A percentile compares a stretch with the other conserved stretches of the same genome.
phyloP scores from a whole-genome alignment of 2,113 vertebrate species.

The Enhydra lutris region DNA sequence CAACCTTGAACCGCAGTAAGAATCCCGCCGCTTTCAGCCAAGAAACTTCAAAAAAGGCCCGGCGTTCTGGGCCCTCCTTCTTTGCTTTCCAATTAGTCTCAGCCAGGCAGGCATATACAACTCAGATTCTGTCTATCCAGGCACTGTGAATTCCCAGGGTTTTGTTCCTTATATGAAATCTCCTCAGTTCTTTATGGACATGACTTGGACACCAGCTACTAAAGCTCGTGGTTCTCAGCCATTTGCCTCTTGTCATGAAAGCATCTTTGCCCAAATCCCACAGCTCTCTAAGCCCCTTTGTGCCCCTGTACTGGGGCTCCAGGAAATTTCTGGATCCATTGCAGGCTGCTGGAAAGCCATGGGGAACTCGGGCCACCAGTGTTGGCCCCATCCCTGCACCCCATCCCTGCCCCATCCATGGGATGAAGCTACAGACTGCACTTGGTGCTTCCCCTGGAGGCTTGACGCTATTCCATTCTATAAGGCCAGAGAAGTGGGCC shows the following conservation, averaged over 20 bases:
- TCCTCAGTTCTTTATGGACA: background rate
- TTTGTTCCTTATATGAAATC: background rate
- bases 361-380: background rate
- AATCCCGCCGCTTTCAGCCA: background rate
- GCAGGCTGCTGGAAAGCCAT: background rate
- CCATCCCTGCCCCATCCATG: too few relatives aligned
- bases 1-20: too few relatives aligned
- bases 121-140: background rate
- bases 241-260: background rate
- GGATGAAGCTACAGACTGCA: background rate
- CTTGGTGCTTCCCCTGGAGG: background rate
- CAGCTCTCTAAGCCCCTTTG: background rate
- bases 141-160: background rate
- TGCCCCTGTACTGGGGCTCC: background rate
- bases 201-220: background rate
- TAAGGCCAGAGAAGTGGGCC: background rate
- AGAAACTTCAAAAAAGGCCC: background rate
- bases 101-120: background rate
- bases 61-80: background rate
- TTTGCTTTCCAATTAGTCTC: background rate
- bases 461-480: background rate
- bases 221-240: background rate
- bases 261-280: background rate
- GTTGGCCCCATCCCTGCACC: background rate
- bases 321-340: background rate